Evolutionary conservation across 1,140 invertebrate species (phyloP).

Genomic region (Hyphantria cunea): DNA sequence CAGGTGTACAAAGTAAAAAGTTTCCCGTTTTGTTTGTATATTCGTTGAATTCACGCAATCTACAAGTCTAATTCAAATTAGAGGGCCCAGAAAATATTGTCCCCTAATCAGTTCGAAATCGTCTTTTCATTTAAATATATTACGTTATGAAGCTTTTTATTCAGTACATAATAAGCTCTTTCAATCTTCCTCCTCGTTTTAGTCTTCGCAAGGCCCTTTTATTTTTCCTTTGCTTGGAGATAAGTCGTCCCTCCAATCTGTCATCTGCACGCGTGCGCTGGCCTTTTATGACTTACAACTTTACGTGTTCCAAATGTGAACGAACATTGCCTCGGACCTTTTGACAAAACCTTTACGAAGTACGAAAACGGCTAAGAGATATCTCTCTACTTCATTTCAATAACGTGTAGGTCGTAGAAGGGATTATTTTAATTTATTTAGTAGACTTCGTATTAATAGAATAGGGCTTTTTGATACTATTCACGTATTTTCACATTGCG

Average conservation of each 20-base stretch:
- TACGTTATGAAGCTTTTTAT: background rate
- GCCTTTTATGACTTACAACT: background rate
- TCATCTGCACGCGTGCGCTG: background rate
- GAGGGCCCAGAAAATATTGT: background rate
- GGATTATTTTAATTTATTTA: too few species aligned
- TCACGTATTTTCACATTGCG: too few species aligned
- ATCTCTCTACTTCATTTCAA: too few species aligned
- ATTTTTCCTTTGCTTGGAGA: conserved; percentile 4
- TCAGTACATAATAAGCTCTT: conserved; percentile 2
- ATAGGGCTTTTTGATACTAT: too few species aligned
- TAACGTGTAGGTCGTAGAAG: too few species aligned
- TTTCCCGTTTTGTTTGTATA: background rate
- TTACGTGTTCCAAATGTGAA: background rate
- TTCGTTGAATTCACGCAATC: conserved; percentile 2
- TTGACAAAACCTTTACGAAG: background rate
- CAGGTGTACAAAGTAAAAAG: background rate
- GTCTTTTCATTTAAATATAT: conserved; percentile 4
- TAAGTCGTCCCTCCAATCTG: conserved; percentile 1
- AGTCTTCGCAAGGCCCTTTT: background rate
- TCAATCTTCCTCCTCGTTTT: background rate
- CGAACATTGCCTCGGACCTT: background rate
- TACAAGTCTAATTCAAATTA: conserved; percentile 5
- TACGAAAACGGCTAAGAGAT: background rate
- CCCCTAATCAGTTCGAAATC: background rate
- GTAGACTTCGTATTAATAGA: too few species aligned